A percentile compares a stretch with the other conserved stretches of the same genome.
phyloP scores from a whole-genome alignment of 2,888 invertebrate genomes.

The Trissonchulus sp. region DNA sequence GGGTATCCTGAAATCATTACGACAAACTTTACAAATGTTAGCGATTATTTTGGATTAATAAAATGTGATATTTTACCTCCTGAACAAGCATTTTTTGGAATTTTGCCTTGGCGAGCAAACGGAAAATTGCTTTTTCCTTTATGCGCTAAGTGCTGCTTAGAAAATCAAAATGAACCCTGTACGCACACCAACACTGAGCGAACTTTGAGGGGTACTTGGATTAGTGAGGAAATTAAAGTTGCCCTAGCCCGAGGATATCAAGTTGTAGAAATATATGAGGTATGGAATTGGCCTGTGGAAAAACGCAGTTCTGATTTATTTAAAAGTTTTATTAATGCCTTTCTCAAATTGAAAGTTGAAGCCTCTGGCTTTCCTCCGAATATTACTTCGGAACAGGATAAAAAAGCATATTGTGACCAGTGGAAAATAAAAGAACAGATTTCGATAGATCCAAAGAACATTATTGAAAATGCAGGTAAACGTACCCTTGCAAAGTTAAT shows the following conservation, averaged over 20 bases:
- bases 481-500: neutral
- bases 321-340: too few species aligned
- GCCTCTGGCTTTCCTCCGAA: constrained; percentile 3
- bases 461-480: neutral
- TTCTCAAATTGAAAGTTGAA: too few species aligned
- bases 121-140: too few species aligned
- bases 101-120: too few species aligned
- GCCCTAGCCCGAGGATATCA: neutral
- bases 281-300: neutral
- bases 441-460: neutral
- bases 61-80: too few species aligned
- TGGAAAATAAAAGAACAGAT: neutral
- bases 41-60: too few species aligned
- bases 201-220: neutral
- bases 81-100: too few species aligned
- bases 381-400: neutral
- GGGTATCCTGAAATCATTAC: too few species aligned
- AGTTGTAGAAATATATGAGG: neutral
- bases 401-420: neutral
- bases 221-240: neutral
- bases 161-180: neutral
- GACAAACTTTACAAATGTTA: too few species aligned
- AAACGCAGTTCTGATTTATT: too few species aligned
- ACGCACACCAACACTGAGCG: neutral
- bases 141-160: neutral